These are phyloP conservation scores for Drosophila persimilis DNA, from an alignment of 1,140 invertebrate species.

Conservation along the genomic window DNA sequence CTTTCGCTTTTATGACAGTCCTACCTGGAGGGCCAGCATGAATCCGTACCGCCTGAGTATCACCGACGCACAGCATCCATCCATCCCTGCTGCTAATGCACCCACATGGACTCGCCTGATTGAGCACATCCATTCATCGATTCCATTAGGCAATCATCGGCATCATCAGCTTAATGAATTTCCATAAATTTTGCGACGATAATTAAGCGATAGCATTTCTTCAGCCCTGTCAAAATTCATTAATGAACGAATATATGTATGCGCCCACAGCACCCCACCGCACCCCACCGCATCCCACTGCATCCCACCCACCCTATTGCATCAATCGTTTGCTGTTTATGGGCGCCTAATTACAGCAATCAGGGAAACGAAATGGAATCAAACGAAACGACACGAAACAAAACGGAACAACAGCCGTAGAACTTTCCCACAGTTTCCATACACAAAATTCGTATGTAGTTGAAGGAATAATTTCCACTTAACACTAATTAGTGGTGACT, in stretches of 20 bases:
- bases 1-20: no score
- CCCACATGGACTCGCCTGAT: constrained; percentile 28
- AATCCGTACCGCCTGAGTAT: no score
- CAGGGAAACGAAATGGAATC: constrained; percentile 47
- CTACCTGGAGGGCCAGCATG: no score
- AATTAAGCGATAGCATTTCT: constrained; percentile 69
- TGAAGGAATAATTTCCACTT: constrained; percentile 78
- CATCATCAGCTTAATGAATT: constrained; percentile 70
- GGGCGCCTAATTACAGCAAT: constrained; percentile 65
- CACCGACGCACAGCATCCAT: no score
- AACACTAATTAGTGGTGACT: constrained; percentile 72
- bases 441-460: constrained; percentile 50
- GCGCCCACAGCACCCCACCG: neutral
- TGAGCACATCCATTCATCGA: constrained; percentile 28
- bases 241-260: constrained; percentile 34
- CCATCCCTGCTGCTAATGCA: no score
- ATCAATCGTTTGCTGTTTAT: constrained; percentile 47
- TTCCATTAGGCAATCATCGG: constrained; percentile 47
- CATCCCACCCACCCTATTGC: constrained; percentile 19
- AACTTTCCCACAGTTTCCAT: constrained; percentile 58
- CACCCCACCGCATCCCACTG: neutral
- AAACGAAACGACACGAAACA: constrained; percentile 37
- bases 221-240: constrained; percentile 55
- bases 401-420: constrained; percentile 19
- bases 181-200: constrained; percentile 74